A percentile compares a stretch with the other conserved stretches of the same genome.
These are phyloP conservation scores for Scaptomyza polygonia DNA, from an alignment of 2,888 invertebrate genomes.

Conservation along the genomic window DNA sequence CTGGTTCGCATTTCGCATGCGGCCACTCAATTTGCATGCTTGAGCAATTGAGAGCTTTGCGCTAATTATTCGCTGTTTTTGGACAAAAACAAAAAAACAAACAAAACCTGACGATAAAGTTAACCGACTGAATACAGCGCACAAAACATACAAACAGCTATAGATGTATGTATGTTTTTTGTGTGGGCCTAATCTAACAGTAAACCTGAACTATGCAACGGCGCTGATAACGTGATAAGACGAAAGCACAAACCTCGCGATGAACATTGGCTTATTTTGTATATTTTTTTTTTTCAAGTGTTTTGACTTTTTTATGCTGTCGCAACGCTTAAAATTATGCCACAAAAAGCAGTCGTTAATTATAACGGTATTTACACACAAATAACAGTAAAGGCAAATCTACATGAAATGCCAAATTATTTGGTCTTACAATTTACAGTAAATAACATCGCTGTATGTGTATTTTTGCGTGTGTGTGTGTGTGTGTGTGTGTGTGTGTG, in stretches of 20 bases:
- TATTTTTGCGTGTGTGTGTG: slow-evolving; percentile 1
- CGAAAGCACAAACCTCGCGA: not conserved
- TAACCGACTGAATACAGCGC: slow-evolving; percentile 8
- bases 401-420: slow-evolving; percentile 29
- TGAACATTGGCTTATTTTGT: slow-evolving; percentile 25
- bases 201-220: slow-evolving; percentile 60
- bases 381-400: slow-evolving; percentile 43
- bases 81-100: not conserved
- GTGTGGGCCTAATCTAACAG: slow-evolving; percentile 53
- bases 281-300: no score
- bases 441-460: slow-evolving; percentile 25
- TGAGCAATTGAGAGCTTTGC: slow-evolving; percentile 59
- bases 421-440: slow-evolving; percentile 39
- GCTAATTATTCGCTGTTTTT: slow-evolving; percentile 62
- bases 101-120: slow-evolving; percentile 36
- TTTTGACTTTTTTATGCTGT: not conserved
- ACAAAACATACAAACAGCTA: slow-evolving; percentile 2
- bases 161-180: not conserved
- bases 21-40: slow-evolving; percentile 58
- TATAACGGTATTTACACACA: no score
- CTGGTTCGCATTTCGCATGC: slow-evolving; percentile 26
- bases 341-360: slow-evolving; percentile 36
- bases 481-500: slow-evolving; percentile 3
- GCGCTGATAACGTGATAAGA: slow-evolving; percentile 63
- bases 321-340: slow-evolving; percentile 54